Conservation (phyloP, 2,888 invertebrate genomes). For the Clitarchus hookeri region DNA sequence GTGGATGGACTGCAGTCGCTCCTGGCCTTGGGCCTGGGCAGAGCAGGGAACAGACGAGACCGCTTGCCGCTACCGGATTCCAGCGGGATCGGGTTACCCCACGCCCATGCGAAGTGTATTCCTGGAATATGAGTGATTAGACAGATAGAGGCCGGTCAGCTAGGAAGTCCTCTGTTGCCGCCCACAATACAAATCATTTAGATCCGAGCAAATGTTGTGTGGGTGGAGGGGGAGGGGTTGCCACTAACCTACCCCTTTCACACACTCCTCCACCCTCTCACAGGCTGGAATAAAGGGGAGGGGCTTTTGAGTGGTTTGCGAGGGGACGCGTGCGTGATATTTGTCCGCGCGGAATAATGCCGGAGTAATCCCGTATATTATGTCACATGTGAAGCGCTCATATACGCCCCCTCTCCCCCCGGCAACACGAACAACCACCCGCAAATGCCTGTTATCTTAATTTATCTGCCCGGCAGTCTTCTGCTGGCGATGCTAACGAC, state of each 20-base stretch:
- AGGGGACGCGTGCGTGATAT: neutral
- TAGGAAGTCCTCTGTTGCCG: neutral
- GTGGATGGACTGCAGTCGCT: too few species aligned
- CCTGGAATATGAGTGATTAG: neutral
- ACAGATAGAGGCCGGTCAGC: neutral
- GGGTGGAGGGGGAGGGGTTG: neutral
- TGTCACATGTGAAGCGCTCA: neutral
- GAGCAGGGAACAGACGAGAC: too few species aligned
- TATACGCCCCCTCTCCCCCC: neutral
- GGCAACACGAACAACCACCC: neutral
- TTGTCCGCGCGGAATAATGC: neutral
- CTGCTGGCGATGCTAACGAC: neutral
- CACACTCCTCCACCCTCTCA: neutral
- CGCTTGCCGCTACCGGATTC: too few species aligned
- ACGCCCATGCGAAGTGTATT: neutral
- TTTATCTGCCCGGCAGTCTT: neutral
- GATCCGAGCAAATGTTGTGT: neutral
- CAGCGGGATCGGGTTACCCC: too few species aligned
- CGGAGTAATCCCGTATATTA: conserved; percentile 1
- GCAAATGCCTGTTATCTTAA: conserved; percentile 2
- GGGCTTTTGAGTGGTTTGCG: neutral
- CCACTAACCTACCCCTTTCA: neutral
- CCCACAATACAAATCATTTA: neutral
- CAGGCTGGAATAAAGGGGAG: neutral
- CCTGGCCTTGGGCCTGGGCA: too few species aligned